Base-by-base conservation (phyloP, 2,113 vertebrate genomes). In the Chrysemys picta region DNA sequence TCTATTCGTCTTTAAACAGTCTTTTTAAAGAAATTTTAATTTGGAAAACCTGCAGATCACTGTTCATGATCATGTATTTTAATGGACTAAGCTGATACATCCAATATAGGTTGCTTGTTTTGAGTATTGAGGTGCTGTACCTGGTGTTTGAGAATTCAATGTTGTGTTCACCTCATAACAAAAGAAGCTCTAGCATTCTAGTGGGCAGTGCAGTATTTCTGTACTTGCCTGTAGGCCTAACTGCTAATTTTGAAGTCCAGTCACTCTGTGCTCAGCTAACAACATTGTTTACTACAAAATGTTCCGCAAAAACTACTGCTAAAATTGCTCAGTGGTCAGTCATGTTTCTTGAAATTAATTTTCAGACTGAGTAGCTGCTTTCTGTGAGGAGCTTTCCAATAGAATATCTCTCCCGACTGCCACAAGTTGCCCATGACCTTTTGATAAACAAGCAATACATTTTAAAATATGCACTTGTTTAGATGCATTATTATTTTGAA, bases 291-390 rank as follows among this genome's bases (percentile, higher is more conserved):
- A 91, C 88, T 80, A 76, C 88, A 82, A 93, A 96, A 95, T 79
- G 57, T 85, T 97, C 96, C 93, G 85, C 89, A 96, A 80, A 96
- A 97, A 50, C 96, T 94, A 10, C 92, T 80, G 85, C 93, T 96
- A n/a, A 96, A 97, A 96, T 95, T 93, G 90, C 65, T 95, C 83
- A 54, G 89, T 96, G 95, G 95, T 85, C 97, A 97, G 88, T 79
- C 90, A 72, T 85, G 79, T 47, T 94, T 95, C 91, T 97, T 93
- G 89, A 97, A 97, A 97, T 97, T 97, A 96, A 95, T 95, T 97
- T 97, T 97, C 95, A 97, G 95, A 95, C 59, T 65, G 96, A 92
- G 92, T 92, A 96, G 87, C 90, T 96, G 85, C 86, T 94, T 96
- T 82, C 95, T 92, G n/a, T 50, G 91, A 83, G 93, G 62, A 97